Evolutionary conservation across 1,140 invertebrate species (phyloP).

Genomic region (Plutomurus gul): DNA sequence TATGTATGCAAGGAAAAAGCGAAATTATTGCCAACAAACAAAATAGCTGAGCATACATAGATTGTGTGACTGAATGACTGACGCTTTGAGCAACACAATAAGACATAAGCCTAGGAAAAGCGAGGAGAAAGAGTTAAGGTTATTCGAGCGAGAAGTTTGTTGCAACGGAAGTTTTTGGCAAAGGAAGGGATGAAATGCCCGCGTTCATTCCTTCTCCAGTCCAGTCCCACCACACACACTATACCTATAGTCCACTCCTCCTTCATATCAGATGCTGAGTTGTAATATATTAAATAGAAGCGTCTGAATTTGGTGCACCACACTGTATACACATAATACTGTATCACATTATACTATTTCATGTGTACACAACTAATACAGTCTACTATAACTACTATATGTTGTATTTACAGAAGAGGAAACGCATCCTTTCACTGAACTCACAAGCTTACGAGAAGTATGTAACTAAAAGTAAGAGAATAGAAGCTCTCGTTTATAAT

Average conservation of each 20-base stretch:
- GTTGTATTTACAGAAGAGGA: no score
- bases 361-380: no score
- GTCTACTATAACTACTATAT: no score
- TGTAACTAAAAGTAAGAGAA: no score
- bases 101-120: constrained; percentile 1
- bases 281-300: no score
- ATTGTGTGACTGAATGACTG: constrained; percentile 23
- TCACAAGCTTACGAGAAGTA: no score
- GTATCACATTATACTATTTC: no score
- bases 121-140: constrained; percentile 13
- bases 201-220: constrained; percentile 3
- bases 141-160: not conserved
- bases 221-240: not conserved
- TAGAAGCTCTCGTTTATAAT: no score
- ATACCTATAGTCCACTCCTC: not conserved
- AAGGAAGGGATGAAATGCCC: constrained; percentile 1
- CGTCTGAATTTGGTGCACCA: no score
- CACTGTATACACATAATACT: no score
- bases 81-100: not conserved
- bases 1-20: not conserved
- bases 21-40: constrained; percentile 12
- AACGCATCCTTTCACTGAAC: no score
- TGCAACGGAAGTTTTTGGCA: not conserved
- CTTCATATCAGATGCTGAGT: not conserved
- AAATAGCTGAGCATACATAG: constrained; percentile 20